Evolutionary conservation across 2,888 invertebrate species (phyloP).

Genomic region (Tryphoninae sp.): DNA sequence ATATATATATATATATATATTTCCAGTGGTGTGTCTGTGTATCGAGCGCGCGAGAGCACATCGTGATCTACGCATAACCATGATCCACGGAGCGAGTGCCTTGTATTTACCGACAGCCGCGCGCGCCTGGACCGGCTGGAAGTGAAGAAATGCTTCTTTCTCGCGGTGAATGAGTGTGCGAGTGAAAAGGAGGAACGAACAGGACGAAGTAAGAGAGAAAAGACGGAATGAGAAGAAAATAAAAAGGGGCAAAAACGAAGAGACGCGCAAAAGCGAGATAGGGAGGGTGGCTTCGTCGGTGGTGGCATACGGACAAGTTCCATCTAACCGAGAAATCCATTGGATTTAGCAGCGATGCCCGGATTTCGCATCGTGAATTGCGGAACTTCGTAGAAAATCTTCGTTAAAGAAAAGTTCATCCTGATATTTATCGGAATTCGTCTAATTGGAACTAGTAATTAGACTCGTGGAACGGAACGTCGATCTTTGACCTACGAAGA

Average conservation of each 20-base stretch:
- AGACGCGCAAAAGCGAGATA: constrained; percentile 4
- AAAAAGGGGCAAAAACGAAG: constrained; percentile 21
- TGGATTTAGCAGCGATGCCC: constrained; percentile 6
- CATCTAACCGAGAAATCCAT: constrained; percentile 15
- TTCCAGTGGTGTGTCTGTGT: constrained; percentile 3
- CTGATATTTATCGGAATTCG: neutral
- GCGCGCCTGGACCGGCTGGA: constrained; percentile 63
- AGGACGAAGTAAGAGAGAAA: constrained; percentile 5
- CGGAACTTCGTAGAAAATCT: constrained; percentile 9
- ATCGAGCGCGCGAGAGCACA: constrained; percentile 35
- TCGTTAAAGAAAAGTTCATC: neutral
- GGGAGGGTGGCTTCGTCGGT: constrained; percentile 8
- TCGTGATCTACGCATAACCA: constrained; percentile 66
- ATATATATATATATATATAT: constrained; percentile 2
- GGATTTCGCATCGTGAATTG: constrained; percentile 13
- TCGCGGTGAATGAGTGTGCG: constrained; percentile 36
- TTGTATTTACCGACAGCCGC: constrained; percentile 69
- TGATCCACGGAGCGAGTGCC: constrained; percentile 65
- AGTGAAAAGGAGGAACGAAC: constrained; percentile 58
- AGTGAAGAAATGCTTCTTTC: constrained; percentile 63
- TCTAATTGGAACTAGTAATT: too few relatives aligned
- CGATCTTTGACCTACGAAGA: too few relatives aligned
- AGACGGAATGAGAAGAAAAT: neutral
- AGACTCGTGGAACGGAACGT: too few relatives aligned
- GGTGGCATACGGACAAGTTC: constrained; percentile 8